Percentiles rank a stretch among this genome's conserved stretches.
Conservation (phyloP, 2,797 vertebrate genomes). For the Cryptoprocta ferox region DNA sequence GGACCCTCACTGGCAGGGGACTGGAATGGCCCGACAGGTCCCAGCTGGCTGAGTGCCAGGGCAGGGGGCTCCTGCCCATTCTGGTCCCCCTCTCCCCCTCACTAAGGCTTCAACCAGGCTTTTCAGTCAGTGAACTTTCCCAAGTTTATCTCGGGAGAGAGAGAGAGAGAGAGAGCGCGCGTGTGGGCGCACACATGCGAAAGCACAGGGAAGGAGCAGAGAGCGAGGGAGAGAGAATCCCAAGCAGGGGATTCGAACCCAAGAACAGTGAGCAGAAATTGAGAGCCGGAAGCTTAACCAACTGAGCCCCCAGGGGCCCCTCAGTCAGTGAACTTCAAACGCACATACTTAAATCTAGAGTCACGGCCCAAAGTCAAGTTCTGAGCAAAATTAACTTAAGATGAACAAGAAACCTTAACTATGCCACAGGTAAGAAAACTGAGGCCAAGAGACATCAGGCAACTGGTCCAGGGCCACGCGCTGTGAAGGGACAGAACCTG, state of each 20-base stretch:
- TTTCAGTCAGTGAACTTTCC: neutral
- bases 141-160: too few relatives aligned
- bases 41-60: neutral
- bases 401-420: neutral
- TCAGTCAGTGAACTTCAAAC: neutral
- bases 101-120: neutral
- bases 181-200: fast-evolving
- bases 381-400: neutral
- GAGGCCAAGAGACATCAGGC: too few relatives aligned
- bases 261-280: too few relatives aligned
- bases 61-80: neutral
- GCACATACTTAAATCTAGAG: neutral
- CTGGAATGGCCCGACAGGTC: neutral
- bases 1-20: neutral
- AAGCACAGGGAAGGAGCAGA: too few relatives aligned
- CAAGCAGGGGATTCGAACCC: too few relatives aligned
- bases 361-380: neutral
- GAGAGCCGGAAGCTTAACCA: too few relatives aligned
- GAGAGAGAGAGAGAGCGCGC: too few relatives aligned
- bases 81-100: too few relatives aligned
- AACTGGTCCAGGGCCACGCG: neutral
- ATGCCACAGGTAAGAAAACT: neutral
- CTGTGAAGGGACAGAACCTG: neutral
- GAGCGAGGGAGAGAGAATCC: too few relatives aligned
- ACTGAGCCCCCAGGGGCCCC: too few relatives aligned